phyloP scores from a whole-genome alignment of 2,888 invertebrate species.

The Taenaris catops region DNA sequence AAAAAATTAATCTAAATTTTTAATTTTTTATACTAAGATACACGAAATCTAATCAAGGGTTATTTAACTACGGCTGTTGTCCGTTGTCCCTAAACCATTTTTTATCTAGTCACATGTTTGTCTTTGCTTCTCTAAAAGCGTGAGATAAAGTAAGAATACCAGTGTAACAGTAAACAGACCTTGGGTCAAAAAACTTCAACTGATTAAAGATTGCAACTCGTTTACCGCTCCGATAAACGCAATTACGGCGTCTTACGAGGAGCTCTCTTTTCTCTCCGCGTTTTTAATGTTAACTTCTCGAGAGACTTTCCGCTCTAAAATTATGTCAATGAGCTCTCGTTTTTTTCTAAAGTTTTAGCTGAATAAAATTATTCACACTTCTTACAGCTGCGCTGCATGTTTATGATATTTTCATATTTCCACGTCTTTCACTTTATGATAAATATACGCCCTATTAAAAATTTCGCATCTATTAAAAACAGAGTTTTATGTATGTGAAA shows the following conservation, averaged over 20 bases:
- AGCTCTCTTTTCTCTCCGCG: conserved; percentile 40
- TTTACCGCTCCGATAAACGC: conserved; percentile 72
- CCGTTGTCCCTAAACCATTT: background rate
- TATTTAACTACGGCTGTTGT: conserved; percentile 5
- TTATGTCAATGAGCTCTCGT: conserved; percentile 29
- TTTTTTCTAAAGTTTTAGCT: conserved; percentile 14
- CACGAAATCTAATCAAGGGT: conserved; percentile 1
- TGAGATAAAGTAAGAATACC: conserved; percentile 25
- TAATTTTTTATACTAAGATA: conserved; percentile 2
- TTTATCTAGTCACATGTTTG: background rate
- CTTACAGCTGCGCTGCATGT: too few relatives aligned
- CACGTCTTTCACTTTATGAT: too few relatives aligned
- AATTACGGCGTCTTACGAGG: conserved; percentile 57
- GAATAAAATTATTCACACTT: conserved; percentile 17
- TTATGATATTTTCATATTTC: too few relatives aligned
- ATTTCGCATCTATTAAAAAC: too few relatives aligned
- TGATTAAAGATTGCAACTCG: conserved; percentile 71
- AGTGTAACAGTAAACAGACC: conserved; percentile 34
- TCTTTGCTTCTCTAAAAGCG: conserved; percentile 1
- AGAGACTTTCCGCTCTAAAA: conserved; percentile 26
- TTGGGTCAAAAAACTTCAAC: conserved; percentile 37
- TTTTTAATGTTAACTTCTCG: conserved; percentile 37
- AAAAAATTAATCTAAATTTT: conserved; percentile 31
- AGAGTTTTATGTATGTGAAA: too few relatives aligned
- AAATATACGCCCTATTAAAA: too few relatives aligned